Evolutionary conservation across 2,888 invertebrate genomes (phyloP).

Genomic region (Amaurobius ferox): DNA sequence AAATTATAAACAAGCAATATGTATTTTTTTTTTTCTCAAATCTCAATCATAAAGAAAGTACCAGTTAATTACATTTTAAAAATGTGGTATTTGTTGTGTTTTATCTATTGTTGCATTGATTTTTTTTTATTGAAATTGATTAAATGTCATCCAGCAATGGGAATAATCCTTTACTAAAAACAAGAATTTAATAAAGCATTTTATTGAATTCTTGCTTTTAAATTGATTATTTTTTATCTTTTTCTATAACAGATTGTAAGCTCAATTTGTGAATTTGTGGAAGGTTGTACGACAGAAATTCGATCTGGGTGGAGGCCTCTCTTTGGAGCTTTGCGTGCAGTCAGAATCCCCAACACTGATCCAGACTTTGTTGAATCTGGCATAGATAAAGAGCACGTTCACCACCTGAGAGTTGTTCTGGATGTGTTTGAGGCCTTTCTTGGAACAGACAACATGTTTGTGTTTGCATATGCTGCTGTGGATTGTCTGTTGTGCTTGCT

Average conservation of each 20-base stretch:
- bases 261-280: constrained; percentile 96
- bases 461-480: constrained; percentile 94
- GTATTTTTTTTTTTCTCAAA: too few species aligned
- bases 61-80: too few species aligned
- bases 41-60: too few species aligned
- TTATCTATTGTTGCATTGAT: too few species aligned
- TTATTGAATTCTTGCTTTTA: too few species aligned
- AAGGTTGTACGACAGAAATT: constrained; percentile 94
- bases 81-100: too few species aligned
- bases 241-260: constrained; percentile 86
- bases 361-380: constrained; percentile 19
- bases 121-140: too few species aligned
- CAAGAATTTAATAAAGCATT: too few species aligned
- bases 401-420: constrained; percentile 78
- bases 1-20: too few species aligned
- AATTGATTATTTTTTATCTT: not conserved
- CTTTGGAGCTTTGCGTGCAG: constrained; percentile 94
- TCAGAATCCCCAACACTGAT: constrained; percentile 79
- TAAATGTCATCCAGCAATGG: too few species aligned
- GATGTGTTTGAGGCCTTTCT: constrained; percentile 97
- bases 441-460: constrained; percentile 92
- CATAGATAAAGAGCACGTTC: constrained; percentile 62
- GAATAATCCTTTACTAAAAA: too few species aligned
- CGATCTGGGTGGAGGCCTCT: constrained; percentile 97
- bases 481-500: constrained; percentile 95